Evolutionary conservation across 2,888 invertebrate genomes (phyloP), one percentile per base, ranked within the genome.

Genomic region (Troides helena): DNA sequence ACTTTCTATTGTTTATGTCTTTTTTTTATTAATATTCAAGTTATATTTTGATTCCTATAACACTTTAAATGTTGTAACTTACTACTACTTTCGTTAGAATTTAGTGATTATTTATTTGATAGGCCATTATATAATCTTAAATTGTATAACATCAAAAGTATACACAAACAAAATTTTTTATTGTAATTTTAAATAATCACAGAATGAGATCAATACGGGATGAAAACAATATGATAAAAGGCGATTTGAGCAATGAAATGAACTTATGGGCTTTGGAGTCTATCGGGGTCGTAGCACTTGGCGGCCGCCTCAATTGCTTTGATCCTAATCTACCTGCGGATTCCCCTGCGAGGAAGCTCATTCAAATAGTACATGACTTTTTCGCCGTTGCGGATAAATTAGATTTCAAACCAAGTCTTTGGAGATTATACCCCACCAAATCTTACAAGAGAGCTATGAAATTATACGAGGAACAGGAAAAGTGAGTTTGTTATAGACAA

Each of bases 251-350:
- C 64, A 86, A 88, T 30, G 94, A 94, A 81, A 85, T 95, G 76
- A 93, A 93, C 73, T 90, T 94, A 74, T 95, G 95, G 95, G 92
- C 94, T 0, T 80, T 95, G 43, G 95, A 95, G 80, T 94, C 93
- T 0, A 85, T 89, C 18, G 86, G 81, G 0, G 80, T 89, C 62
- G 86, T 92, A 0, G 88, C 88, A 1, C 75, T 92, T 7, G 92
- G 92, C 0, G 81, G 82, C 14, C 82, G 91, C 0, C 76, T 92
- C 0, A 86, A 88, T 67, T 89, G 88, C 71, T 78, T 92, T 1
- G 80, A 86, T 60, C 75, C 82, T 0, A 81, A 86, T 60, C 73
- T 90, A 14, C 76, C 85, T 0, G 80, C 82, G n/a, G 82, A 88
- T 65, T 87, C 88, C 0, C 85, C 85, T 30, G 87, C 80, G 7